Conservation (phyloP, 2,888 invertebrate genomes). For the Leistus spinibarbis region DNA sequence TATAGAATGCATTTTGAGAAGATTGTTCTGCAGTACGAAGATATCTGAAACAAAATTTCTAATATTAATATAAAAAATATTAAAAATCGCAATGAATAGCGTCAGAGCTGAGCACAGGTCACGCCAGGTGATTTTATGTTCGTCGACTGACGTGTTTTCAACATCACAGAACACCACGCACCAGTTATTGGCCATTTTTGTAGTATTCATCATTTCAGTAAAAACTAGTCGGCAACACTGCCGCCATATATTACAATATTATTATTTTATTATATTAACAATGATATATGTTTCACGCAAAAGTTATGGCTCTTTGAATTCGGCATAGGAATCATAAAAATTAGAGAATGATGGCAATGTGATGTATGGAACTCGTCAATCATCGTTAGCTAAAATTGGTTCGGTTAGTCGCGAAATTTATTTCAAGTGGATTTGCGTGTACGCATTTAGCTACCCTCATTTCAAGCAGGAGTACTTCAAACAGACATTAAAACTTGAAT, state of each 20-base stretch:
- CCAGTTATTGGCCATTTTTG: too few species aligned
- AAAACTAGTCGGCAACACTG: neutral
- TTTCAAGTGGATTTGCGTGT: neutral
- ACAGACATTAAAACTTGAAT: neutral
- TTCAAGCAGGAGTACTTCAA: neutral
- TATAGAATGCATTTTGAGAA: neutral
- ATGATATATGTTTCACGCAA: neutral
- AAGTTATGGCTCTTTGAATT: neutral
- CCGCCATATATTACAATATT: too few species aligned
- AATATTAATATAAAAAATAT: neutral
- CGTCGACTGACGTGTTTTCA: neutral
- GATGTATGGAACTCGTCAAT: neutral
- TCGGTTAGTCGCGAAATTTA: neutral
- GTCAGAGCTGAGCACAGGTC: neutral
- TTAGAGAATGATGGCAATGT: neutral
- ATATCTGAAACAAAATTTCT: neutral
- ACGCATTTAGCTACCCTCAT: neutral
- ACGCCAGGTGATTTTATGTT: neutral
- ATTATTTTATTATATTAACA: neutral
- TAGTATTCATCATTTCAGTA: too few species aligned
- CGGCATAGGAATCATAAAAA: neutral
- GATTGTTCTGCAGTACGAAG: neutral
- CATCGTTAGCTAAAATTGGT: neutral
- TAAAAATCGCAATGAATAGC: neutral
- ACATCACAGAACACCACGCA: conserved; percentile 1